A percentile compares a stretch with the other conserved stretches of the same genome.
Evolutionary conservation across 2,888 invertebrate genomes (phyloP).

Genomic region (Syrphus vitripennis): DNA sequence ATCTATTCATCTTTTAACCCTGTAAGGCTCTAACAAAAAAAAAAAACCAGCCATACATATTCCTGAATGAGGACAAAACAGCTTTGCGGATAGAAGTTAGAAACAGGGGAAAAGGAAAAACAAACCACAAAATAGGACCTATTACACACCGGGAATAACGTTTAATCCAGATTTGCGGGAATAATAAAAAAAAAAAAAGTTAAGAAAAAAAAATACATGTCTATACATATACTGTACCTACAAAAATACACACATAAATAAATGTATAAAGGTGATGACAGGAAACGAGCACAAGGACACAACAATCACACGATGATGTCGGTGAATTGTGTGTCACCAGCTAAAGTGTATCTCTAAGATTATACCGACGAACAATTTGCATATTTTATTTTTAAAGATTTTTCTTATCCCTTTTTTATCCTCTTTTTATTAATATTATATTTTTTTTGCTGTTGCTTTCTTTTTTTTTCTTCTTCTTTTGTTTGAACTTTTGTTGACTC

Average conservation of each 20-base stretch:
- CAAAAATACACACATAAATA: not conserved
- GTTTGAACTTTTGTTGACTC: constrained; percentile 25
- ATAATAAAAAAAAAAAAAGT: constrained; percentile 28
- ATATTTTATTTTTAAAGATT: constrained; percentile 64
- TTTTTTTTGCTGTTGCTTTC: not conserved
- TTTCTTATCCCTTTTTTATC: constrained; percentile 17
- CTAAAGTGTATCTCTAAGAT: constrained; percentile 64
- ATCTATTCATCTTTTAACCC: constrained; percentile 55
- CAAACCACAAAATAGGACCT: constrained; percentile 51
- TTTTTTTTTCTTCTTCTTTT: constrained; percentile 20
- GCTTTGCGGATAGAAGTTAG: constrained; percentile 18
- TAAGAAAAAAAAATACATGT: not conserved
- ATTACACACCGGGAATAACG: constrained; percentile 56
- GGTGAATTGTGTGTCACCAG: constrained; percentile 63
- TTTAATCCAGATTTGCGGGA: constrained; percentile 65
- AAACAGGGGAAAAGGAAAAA: not conserved
- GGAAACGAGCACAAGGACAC: constrained; percentile 50
- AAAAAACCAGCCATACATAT: not conserved
- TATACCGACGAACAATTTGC: constrained; percentile 62
- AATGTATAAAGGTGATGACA: constrained; percentile 6
- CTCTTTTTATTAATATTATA: constrained; percentile 25
- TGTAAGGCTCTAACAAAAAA: constrained; percentile 4
- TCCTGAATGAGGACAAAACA: constrained; percentile 26
- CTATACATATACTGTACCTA: no score
- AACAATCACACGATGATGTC: constrained; percentile 53